phyloP scores from a whole-genome alignment of 2,797 vertebrate species.

The Schizothorax lantsangensis region DNA sequence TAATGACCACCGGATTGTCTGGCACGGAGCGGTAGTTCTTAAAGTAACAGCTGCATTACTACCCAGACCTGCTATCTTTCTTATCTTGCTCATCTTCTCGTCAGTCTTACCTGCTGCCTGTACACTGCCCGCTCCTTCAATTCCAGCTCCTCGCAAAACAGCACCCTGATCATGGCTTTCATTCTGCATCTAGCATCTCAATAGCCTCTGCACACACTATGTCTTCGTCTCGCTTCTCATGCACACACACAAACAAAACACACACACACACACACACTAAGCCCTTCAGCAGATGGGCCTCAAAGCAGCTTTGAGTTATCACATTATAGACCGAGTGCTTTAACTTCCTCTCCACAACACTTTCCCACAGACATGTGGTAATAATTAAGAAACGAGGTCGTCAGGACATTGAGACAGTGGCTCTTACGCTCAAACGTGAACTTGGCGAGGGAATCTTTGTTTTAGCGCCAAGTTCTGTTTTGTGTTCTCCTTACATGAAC shows the following conservation, averaged over 20 bases:
- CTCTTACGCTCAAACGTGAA: conserved; percentile 22
- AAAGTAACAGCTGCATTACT: not conserved
- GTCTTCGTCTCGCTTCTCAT: conserved; percentile 60
- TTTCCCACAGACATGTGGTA: conserved; percentile 40
- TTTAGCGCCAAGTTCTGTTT: conserved; percentile 48
- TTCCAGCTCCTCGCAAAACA: conserved; percentile 62
- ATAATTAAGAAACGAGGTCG: conserved; percentile 24
- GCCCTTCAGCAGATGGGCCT: conserved; percentile 69
- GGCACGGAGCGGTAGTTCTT: not conserved
- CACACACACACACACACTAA: conserved; percentile 62
- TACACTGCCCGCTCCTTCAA: conserved; percentile 51
- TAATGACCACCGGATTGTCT: not conserved
- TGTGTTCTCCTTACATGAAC: conserved; percentile 31
- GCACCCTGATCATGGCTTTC: conserved; percentile 72
- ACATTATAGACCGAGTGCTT: conserved; percentile 69
- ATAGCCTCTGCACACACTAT: not conserved
- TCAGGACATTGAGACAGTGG: conserved; percentile 16
- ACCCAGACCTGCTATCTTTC: not conserved
- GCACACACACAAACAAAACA: conserved; percentile 31
- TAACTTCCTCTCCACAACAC: conserved; percentile 62
- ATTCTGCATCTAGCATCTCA: conserved; percentile 59
- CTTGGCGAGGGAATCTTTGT: not conserved
- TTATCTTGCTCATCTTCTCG: not conserved
- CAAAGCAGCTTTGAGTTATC: conserved; percentile 70
- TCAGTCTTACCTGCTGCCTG: conserved; percentile 67